A percentile compares a stretch with the other conserved stretches of the same genome.
These are phyloP conservation scores for Diarsia rubi DNA, from an alignment of 2,888 invertebrate species.

Conservation along the genomic window DNA sequence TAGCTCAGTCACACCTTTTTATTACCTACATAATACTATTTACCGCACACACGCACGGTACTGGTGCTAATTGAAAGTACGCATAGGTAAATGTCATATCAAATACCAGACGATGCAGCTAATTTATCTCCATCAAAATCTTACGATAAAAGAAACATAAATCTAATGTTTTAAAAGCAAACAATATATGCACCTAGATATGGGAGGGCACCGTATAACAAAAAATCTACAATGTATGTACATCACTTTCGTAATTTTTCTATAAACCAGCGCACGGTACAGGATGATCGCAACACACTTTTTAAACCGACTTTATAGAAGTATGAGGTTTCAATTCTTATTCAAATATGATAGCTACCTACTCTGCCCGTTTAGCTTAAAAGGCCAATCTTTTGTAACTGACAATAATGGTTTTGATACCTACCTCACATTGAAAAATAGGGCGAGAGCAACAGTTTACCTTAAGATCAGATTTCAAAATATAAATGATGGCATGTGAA, in stretches of 20 bases:
- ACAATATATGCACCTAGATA: not conserved
- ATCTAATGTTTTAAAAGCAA: not conserved
- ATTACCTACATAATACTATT: no score
- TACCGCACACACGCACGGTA: not conserved
- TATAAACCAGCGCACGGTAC: not conserved
- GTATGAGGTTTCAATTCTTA: not conserved
- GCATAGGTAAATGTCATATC: not conserved
- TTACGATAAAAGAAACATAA: not conserved
- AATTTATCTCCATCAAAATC: not conserved
- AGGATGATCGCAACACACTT: not conserved
- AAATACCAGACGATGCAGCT: not conserved
- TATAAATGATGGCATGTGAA: conserved; percentile 2
- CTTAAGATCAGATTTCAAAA: conserved; percentile 36
- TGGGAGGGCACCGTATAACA: not conserved
- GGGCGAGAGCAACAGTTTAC: conserved; percentile 5
- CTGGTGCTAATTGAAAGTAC: conserved; percentile 8
- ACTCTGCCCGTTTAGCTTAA: not conserved
- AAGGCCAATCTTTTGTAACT: conserved; percentile 9
- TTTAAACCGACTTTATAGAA: not conserved
- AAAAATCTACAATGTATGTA: not conserved
- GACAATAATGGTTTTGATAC: conserved; percentile 7
- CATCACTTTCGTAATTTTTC: not conserved
- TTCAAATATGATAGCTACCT: not conserved
- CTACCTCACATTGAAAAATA: conserved; percentile 2
- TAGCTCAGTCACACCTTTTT: not conserved